A percentile compares a stretch with the other conserved stretches of the same genome.
These are phyloP conservation scores for Odobenus rosmarus DNA, from an alignment of 2,113 vertebrate species.

Conservation along the genomic window DNA sequence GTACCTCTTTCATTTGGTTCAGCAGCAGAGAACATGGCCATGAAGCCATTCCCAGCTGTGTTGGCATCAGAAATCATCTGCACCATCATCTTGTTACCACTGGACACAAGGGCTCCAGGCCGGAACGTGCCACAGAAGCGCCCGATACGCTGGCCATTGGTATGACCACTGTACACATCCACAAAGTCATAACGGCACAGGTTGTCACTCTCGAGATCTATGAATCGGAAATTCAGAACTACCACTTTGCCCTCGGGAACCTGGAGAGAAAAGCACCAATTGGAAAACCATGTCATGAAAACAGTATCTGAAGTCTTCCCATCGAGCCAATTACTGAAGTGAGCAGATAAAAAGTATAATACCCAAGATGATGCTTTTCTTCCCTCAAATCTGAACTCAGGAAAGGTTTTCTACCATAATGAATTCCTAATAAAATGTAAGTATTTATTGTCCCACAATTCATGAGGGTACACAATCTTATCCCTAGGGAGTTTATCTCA, in stretches of 20 bases:
- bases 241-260: constrained; percentile 97
- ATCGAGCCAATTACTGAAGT: background rate
- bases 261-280: constrained; percentile 82
- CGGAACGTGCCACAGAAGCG: constrained; percentile 96
- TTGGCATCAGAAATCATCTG: constrained; percentile 99
- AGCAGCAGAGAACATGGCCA: constrained; percentile 94
- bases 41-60: constrained; percentile 96
- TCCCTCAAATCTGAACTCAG: background rate
- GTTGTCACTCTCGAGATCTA: constrained; percentile 96
- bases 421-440: background rate
- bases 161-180: constrained; percentile 94
- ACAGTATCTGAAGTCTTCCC: background rate
- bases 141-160: constrained; percentile 92
- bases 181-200: constrained; percentile 98
- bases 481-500: background rate
- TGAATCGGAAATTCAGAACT: constrained; percentile 93
- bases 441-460: background rate
- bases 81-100: constrained; percentile 96
- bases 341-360: background rate
- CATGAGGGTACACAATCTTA: background rate
- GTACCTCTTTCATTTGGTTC: constrained; percentile 95
- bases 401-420: background rate
- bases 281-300: background rate
- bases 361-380: background rate
- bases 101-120: constrained; percentile 95